A percentile compares a stretch with the other conserved stretches of the same genome.
phyloP scores from a whole-genome alignment of 2,888 invertebrate genomes.

The Himalopsyche kuldschensis region DNA sequence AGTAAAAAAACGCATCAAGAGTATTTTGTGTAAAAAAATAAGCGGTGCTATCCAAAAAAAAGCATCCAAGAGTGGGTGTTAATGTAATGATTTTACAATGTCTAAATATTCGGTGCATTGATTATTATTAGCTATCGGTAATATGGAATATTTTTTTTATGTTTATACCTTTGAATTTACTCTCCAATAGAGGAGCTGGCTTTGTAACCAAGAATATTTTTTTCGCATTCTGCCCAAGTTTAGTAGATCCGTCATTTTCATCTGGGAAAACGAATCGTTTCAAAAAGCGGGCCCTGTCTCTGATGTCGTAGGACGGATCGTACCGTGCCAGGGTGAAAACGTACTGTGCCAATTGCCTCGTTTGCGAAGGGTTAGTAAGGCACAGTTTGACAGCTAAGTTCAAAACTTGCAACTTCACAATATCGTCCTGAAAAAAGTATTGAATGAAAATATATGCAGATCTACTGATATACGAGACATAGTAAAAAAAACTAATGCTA shows the following conservation, averaged over 20 bases:
- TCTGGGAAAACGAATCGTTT: constrained; percentile 74
- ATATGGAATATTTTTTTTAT: too few species aligned
- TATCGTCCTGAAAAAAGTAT: constrained; percentile 73
- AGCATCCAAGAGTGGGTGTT: too few species aligned
- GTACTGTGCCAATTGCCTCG: constrained; percentile 85
- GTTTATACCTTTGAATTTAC: constrained; percentile 71
- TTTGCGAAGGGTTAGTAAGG: constrained; percentile 84
- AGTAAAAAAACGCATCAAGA: too few species aligned
- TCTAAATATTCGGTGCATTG: too few species aligned
- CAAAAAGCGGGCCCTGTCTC: constrained; percentile 91
- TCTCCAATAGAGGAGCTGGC: constrained; percentile 89
- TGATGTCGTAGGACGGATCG: constrained; percentile 96
- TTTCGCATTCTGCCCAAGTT: constrained; percentile 70
- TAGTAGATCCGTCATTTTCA: constrained; percentile 52
- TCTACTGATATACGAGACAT: too few species aligned
- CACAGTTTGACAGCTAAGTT: constrained; percentile 94
- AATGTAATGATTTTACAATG: too few species aligned
- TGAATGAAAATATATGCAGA: neutral
- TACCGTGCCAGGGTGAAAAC: constrained; percentile 93
- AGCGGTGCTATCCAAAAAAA: too few species aligned
- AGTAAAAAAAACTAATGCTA: too few species aligned
- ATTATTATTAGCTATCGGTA: too few species aligned
- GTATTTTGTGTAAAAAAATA: too few species aligned
- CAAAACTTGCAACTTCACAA: constrained; percentile 93
- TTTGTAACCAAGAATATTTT: constrained; percentile 89